Base-by-base conservation (phyloP, 2,888 invertebrate genomes). In the Alentia gelatinosa region DNA sequence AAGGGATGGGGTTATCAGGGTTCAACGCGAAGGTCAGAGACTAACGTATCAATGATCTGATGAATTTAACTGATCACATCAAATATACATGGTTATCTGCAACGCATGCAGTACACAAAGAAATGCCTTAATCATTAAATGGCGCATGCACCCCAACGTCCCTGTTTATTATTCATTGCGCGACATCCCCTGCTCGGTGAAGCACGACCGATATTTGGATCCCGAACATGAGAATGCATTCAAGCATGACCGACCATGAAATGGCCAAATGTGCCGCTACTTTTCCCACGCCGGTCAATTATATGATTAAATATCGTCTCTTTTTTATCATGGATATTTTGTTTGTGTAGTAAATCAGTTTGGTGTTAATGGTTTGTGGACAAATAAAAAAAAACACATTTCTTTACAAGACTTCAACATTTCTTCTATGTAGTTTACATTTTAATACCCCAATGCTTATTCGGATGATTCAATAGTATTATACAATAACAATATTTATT, bases 201-300 rank as follows among this genome's bases (percentile, higher is more conserved):
- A 23, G 79, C 79, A 37, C 26, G 39, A 63, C n/a, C 63, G n/a
- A 0, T 26, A 39, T 79, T 79, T 79, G 79, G 79, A 79, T 79
- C 79, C 39, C n/a, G 15, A 37, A 19, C 79, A 15, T 7, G 19
- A 19, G 39, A n/a, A 4, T 79, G 35, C 79, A 39, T 23, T 39
- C 79, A 79, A 39, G 79, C 79, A 26, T 39, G 79, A 74, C 79
- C 12, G 79, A 79, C 79, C 79, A 79, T 79, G 79, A 79, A 79
- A 79, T 79, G 79, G 39, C 79, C 37, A 79, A 79, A 79, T 39
- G 79, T 79, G 79, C 7, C 79, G 79, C 79, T 35, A 12, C n/a
- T 39, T 39, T 63, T 37, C 19, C 26, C 74, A 39, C 68, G n/a
- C 19, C 1, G 79, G 35, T 79, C 79, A 79, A 7, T n/a, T 37